Evolutionary conservation across 1,140 invertebrate genomes (phyloP), one percentile per base, ranked within the genome.

Genomic region (Octopus sinensis): DNA sequence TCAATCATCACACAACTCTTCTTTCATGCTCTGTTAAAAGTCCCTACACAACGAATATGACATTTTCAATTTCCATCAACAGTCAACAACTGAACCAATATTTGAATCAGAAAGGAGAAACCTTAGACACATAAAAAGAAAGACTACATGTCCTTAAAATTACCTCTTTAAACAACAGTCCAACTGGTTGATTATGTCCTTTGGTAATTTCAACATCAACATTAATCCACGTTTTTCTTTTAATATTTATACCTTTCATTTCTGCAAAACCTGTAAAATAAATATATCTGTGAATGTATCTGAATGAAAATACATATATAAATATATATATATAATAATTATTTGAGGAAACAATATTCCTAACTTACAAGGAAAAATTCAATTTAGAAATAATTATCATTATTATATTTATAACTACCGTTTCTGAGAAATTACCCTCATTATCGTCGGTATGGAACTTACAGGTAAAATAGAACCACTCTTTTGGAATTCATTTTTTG

Each of bases 61-160:
- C 17, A 9, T 17, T 62, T 62, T 9, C 17, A 62, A 17, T 62
- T 62, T 62, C 7, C 7, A 62, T 62, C 17, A 9, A 62, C 56
- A 62, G 7, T 62, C 17, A 62, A 62, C 17, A 9, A 62, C 17
- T 62, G 7, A 9, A 17, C 7, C 56, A 62, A 62, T 62, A 62
- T 9, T 62, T 62, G 56, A 62, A 62, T 62, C 17, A 62, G 7
- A 9, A 62, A 56, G 30, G 53, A n/a, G 43, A 3, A 5, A 75
- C 95, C 91, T 87, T 96, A 96, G 13, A 94, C 94, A 1, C 93
- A 91, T 51, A 78, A 53, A 23, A 75, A 52, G 30, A 54, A 23
- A 79, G 62, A 52, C 43, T 76, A 62, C 43, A 56, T 12, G 10
- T 43, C 6, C 52, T 71, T 9, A n/a, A 71, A 71, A 71, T 53